Percentiles rank a stretch among this genome's conserved stretches.
Evolutionary conservation across 2,797 vertebrate genomes (phyloP).

Genomic region (Enteromius unitaeniatus): DNA sequence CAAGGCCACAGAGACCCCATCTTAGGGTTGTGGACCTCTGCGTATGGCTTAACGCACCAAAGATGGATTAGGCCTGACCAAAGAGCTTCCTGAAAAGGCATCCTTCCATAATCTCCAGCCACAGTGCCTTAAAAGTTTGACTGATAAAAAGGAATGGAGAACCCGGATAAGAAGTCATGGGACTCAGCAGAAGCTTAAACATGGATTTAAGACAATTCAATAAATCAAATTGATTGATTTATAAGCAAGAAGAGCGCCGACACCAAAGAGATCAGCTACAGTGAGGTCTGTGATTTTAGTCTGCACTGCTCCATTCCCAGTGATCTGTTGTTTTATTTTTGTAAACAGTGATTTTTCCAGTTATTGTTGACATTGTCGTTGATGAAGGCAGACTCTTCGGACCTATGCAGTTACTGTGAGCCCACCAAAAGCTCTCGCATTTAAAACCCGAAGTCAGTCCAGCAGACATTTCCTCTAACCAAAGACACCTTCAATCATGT

Average conservation of each 20-base stretch:
- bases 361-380: conserved; percentile 34
- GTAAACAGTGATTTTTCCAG: conserved; percentile 46
- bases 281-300: conserved; percentile 47
- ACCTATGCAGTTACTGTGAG: conserved; percentile 31
- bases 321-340: conserved; percentile 39
- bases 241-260: conserved; percentile 31
- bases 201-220: conserved; percentile 34
- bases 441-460: conserved; percentile 54
- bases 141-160: conserved; percentile 40
- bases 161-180: conserved; percentile 31
- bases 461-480: conserved; percentile 54
- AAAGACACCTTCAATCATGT: conserved; percentile 81
- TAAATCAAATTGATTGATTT: conserved; percentile 25
- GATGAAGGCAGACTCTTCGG: conserved; percentile 44
- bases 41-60: conserved; percentile 38
- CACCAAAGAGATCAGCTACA: conserved; percentile 42
- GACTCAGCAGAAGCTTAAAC: conserved; percentile 22
- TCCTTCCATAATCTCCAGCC: conserved; percentile 34
- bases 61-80: conserved; percentile 52
- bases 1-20: conserved; percentile 52
- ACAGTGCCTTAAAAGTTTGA: conserved; percentile 44
- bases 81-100: conserved; percentile 40
- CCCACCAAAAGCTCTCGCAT: conserved; percentile 46
- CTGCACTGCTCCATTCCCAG: conserved; percentile 35
- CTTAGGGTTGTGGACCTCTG: conserved; percentile 19